phyloP scores from a whole-genome alignment of 2,888 invertebrate species.

The Yponomeuta evonymella region DNA sequence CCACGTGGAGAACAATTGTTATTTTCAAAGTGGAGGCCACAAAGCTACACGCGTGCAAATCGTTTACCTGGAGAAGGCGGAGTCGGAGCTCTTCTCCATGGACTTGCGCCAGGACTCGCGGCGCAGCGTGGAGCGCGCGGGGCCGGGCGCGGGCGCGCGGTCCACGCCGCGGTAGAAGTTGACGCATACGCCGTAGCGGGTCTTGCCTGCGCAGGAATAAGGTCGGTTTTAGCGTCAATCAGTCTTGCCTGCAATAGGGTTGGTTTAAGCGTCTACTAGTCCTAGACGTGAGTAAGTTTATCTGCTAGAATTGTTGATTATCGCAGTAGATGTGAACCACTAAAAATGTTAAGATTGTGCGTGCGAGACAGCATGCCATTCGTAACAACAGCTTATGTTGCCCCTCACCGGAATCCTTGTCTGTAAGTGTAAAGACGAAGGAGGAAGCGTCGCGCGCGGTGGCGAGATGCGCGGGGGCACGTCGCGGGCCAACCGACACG shows the following conservation, averaged over 20 bases:
- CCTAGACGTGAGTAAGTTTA: no score
- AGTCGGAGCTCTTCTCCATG: conserved; percentile 94
- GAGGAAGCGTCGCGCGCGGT: conserved; percentile 94
- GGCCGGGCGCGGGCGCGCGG: conserved; percentile 69
- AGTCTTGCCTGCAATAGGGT: conserved; percentile 41
- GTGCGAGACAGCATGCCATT: no score
- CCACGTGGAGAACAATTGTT: no score
- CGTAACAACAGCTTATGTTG: no score
- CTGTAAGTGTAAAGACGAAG: conserved; percentile 98
- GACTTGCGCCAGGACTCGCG: conserved; percentile 94
- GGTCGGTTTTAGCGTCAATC: neutral
- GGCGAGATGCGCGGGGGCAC: conserved; percentile 63
- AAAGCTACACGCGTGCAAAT: no score
- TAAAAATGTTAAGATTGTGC: no score
- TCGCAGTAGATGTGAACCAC: no score
- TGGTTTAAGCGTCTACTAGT: no score
- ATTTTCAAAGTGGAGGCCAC: no score
- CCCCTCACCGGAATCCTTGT: conserved; percentile 93
- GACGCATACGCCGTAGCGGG: conserved; percentile 97
- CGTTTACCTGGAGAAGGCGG: conserved; percentile 92
- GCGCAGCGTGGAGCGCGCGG: conserved; percentile 73
- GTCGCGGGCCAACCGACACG: conserved; percentile 91
- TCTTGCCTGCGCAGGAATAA: conserved; percentile 77
- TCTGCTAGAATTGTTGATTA: no score
- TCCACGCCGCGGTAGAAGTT: conserved; percentile 98